phyloP scores from a whole-genome alignment of 1,140 invertebrate species.

The Pseudobourletiella spinata region DNA sequence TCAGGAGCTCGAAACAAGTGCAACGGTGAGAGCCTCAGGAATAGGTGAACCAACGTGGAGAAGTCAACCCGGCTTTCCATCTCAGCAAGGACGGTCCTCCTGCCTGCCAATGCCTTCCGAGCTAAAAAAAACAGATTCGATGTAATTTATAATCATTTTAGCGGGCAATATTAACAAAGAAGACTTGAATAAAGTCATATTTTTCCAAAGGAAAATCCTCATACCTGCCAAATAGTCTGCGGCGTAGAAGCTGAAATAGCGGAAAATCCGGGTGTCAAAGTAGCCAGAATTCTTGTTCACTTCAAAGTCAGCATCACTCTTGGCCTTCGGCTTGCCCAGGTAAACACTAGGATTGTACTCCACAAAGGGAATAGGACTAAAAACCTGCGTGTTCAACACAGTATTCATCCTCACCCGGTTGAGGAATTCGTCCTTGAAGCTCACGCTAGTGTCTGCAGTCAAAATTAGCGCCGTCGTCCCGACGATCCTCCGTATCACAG shows the following conservation, averaged over 20 bases:
- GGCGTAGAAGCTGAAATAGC: constrained; percentile 69
- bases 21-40: constrained; percentile 50
- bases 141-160: no score
- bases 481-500: constrained; percentile 2
- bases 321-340: constrained; percentile 42
- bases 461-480: constrained; percentile 10
- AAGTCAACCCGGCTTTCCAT: constrained; percentile 31
- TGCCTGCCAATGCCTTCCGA: no score
- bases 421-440: constrained; percentile 24
- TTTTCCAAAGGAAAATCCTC: constrained; percentile 35
- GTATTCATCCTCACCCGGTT: constrained; percentile 73
- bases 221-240: constrained; percentile 65
- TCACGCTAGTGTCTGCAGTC: neutral
- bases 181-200: no score
- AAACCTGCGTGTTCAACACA: constrained; percentile 67
- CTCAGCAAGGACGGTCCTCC: no score
- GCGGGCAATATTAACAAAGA: no score
- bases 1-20: constrained; percentile 63
- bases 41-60: constrained; percentile 54
- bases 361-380: constrained; percentile 69
- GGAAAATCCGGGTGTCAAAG: constrained; percentile 62
- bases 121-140: no score
- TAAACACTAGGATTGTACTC: constrained; percentile 59
- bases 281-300: constrained; percentile 67
- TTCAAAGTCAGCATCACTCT: constrained; percentile 37